Evolutionary conservation across 2,888 invertebrate species (phyloP), one percentile per base, ranked within the genome.

Genomic region (Zhengitettix transpicula): DNA sequence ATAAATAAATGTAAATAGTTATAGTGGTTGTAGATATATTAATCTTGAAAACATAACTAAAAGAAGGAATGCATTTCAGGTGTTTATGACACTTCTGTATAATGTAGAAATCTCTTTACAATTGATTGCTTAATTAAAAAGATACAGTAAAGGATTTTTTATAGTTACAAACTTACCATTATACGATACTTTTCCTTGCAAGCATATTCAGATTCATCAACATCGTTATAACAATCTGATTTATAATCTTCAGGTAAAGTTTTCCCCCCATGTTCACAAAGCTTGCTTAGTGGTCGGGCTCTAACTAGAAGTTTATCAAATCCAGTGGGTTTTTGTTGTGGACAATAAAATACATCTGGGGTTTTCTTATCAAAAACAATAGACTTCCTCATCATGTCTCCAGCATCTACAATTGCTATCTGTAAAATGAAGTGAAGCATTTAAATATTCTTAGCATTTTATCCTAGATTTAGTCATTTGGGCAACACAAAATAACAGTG

Each of bases 111-210:
- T 28, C 28, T 7, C 28, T 28, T 28, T 28, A 5, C 7, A 28
- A 28, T 28, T 7, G 3, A 28, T 2, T 28, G 28, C 28, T 28
- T n/a, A 7, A 3, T 47, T 14, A 14, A 14, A 11, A 42, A 12
- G 1, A 47, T 47, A 1, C n/a, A 47, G 12, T 42, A 12, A 42
- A 42, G 12, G 10, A 42, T 12, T 14, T 47, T 12, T 47, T 12
- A 47, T n/a, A 47, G 9, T 47, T 47, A 5, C 5, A n/a, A 3
- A 47, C 77, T 80, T 73, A 87, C 87, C 86, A 86, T 84, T 68
- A 87, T 87, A 69, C 87, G 76, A 69, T 84, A 82, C 70, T 87
- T 87, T 71, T 87, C 87, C 71, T 86, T 85, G 74, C 88, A 88
- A 5, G 87, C 88, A 70, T 82, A 87, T 65, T 84, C 83, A 40